Conservation (phyloP, 1,140 invertebrate species). For the Megalonaias nervosa region DNA sequence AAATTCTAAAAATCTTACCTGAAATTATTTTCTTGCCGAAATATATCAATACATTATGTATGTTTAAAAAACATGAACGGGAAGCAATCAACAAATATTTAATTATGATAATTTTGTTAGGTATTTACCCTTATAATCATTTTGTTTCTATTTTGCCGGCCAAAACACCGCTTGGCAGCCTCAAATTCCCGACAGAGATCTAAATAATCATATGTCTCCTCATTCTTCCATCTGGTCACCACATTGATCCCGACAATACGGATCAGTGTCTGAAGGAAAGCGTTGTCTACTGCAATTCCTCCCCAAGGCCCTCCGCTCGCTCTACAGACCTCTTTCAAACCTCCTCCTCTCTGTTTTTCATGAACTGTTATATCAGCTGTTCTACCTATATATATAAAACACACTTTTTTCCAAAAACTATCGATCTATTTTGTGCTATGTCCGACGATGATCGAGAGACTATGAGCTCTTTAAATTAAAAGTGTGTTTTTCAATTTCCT, state of each 20-base stretch:
- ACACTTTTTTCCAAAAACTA: not conserved
- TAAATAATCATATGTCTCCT: conserved; percentile 11
- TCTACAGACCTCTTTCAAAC: conserved; percentile 21
- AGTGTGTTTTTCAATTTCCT: too few relatives aligned
- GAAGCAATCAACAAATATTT: too few relatives aligned
- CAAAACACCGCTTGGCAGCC: conserved; percentile 6
- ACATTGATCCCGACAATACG: conserved; percentile 1
- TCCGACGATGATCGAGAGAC: conserved; percentile 11
- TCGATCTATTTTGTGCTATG: not conserved
- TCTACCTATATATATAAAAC: conserved; percentile 14
- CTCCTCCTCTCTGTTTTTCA: not conserved
- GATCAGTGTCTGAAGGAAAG: conserved; percentile 1
- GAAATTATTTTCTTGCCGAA: too few relatives aligned
- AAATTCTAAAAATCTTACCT: too few relatives aligned
- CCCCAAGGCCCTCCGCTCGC: conserved; percentile 30
- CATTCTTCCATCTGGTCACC: not conserved
- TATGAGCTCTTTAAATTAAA: too few relatives aligned
- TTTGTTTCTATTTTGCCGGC: not conserved
- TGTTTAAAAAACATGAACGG: too few relatives aligned
- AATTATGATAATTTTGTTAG: too few relatives aligned
- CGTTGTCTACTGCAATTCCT: conserved; percentile 24
- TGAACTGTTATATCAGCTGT: conserved; percentile 34
- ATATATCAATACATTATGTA: too few relatives aligned
- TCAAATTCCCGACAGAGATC: conserved; percentile 24
- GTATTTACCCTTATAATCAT: not conserved